Evolutionary conservation across 2,888 invertebrate genomes (phyloP).

Genomic region (Diploptera punctata): DNA sequence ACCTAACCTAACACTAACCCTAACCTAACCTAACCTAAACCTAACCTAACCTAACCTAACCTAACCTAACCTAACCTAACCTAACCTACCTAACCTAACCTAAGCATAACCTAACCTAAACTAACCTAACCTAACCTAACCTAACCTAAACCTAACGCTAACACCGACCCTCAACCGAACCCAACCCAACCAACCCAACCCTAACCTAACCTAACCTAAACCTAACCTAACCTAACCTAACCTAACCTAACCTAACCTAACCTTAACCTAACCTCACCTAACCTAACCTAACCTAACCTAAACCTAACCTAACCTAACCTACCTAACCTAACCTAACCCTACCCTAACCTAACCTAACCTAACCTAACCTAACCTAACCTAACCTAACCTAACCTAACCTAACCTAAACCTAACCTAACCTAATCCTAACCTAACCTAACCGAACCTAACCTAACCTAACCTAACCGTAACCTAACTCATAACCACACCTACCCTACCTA

Average conservation of each 20-base stretch:
- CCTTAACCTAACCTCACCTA: too few relatives aligned
- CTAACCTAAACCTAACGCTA: too few relatives aligned
- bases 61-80: slow-evolving; percentile 46
- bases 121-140: slow-evolving; percentile 43
- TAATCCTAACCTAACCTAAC: slow-evolving; percentile 46
- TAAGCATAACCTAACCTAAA: slow-evolving; percentile 38
- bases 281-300: slow-evolving; percentile 16
- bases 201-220: slow-evolving; percentile 31
- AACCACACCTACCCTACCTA: slow-evolving; percentile 42
- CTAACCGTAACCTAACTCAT: slow-evolving; percentile 44
- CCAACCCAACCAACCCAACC: slow-evolving; percentile 28
- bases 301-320: slow-evolving; percentile 35
- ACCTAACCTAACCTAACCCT: slow-evolving; percentile 37
- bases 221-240: slow-evolving; percentile 20
- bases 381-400: slow-evolving; percentile 42
- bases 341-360: slow-evolving; percentile 42
- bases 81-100: slow-evolving; percentile 38
- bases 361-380: slow-evolving; percentile 39
- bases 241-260: slow-evolving; percentile 14
- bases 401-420: slow-evolving; percentile 42
- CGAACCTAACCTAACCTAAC: slow-evolving; percentile 46
- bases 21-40: slow-evolving; percentile 44
- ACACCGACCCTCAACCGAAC: slow-evolving; percentile 22
- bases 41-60: slow-evolving; percentile 46
- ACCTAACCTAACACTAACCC: slow-evolving; percentile 47